Evolutionary conservation across 92 coral and sea anemone genomes (phyloP).

Genomic region (Anthopleura xanthogrammica): DNA sequence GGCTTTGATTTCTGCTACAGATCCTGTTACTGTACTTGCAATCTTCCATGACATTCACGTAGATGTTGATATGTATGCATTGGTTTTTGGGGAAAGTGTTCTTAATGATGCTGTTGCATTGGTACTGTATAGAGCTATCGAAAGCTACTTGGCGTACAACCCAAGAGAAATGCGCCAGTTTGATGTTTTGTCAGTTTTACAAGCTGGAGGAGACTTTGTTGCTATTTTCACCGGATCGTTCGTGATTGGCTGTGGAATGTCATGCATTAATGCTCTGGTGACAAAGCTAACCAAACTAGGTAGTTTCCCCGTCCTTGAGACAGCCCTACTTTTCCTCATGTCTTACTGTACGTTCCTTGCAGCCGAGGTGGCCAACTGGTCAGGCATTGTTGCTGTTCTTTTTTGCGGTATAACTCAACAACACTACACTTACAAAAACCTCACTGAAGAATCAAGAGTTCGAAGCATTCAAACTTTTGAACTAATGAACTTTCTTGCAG

Average conservation of each 20-base stretch:
- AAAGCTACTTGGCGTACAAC: constrained; percentile 93
- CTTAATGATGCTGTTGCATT: constrained; percentile 95
- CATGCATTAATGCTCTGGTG: constrained; percentile 89
- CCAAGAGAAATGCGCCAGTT: constrained; percentile 91
- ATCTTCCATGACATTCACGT: constrained; percentile 94
- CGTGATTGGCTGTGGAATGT: constrained; percentile 88
- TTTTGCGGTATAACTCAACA: constrained; percentile 98
- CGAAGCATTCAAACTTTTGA: constrained; percentile 90
- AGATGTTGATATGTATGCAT: constrained; percentile 93
- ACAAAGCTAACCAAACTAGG: constrained; percentile 95
- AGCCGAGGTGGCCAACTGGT: constrained; percentile 97
- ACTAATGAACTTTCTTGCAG: constrained; percentile 88
- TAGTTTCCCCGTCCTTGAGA: constrained; percentile 90
- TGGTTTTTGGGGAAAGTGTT: constrained; percentile 95
- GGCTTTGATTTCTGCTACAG: constrained; percentile 94
- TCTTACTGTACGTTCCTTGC: constrained; percentile 91
- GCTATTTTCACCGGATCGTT: constrained; percentile 91
- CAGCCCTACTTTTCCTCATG: constrained; percentile 90
- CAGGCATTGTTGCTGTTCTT: constrained; percentile 93
- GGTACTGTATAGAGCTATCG: constrained; percentile 93
- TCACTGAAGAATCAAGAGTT: constrained; percentile 87
- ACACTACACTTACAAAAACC: constrained; percentile 94
- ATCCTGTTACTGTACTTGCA: constrained; percentile 91
- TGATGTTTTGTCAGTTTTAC: constrained; percentile 76
- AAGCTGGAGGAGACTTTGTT: constrained; percentile 81